Percentiles rank a stretch among this genome's conserved stretches.
These are phyloP conservation scores for Neoarius graeffei DNA, from an alignment of 2,113 vertebrate species.

Conservation along the genomic window DNA sequence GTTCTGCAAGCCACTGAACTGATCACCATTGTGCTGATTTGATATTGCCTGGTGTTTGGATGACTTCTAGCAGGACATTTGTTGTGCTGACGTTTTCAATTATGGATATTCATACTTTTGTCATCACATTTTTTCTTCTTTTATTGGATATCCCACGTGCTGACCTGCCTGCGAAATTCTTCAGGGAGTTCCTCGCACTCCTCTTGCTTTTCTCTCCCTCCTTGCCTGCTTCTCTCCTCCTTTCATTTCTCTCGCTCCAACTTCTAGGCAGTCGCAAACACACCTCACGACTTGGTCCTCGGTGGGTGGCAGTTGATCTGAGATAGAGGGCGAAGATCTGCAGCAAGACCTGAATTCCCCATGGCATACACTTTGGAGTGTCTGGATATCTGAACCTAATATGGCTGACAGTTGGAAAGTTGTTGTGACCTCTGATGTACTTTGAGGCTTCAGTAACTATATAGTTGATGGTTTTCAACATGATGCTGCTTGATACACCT, in stretches of 20 bases:
- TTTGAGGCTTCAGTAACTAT: slow-evolving; percentile 14
- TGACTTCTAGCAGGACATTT: slow-evolving; percentile 10
- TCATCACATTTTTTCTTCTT: neutral
- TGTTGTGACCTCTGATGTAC: slow-evolving; percentile 31
- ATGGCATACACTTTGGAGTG: neutral
- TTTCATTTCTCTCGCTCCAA: slow-evolving; percentile 51
- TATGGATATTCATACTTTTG: slow-evolving; percentile 1
- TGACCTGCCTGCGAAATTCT: slow-evolving; percentile 76
- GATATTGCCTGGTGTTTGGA: neutral
- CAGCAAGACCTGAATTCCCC: slow-evolving; percentile 30
- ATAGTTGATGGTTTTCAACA: slow-evolving; percentile 5
- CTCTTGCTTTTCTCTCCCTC: slow-evolving; percentile 33
- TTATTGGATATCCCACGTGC: slow-evolving; percentile 53
- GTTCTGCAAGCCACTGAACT: neutral
- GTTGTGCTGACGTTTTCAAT: slow-evolving; percentile 13
- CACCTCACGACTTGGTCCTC: slow-evolving; percentile 29
- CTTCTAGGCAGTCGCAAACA: slow-evolving; percentile 24
- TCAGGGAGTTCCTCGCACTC: slow-evolving; percentile 59
- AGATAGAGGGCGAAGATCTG: slow-evolving; percentile 21
- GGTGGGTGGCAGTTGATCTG: slow-evolving; percentile 30
- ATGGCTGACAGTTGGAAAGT: slow-evolving; percentile 14
- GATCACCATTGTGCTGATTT: neutral
- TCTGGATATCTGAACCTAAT: slow-evolving; percentile 21
- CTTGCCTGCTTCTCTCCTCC: slow-evolving; percentile 27
- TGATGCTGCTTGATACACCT: slow-evolving; percentile 24